Conservation (phyloP, 2,888 invertebrate genomes). For the Sminthurinus aureus region DNA sequence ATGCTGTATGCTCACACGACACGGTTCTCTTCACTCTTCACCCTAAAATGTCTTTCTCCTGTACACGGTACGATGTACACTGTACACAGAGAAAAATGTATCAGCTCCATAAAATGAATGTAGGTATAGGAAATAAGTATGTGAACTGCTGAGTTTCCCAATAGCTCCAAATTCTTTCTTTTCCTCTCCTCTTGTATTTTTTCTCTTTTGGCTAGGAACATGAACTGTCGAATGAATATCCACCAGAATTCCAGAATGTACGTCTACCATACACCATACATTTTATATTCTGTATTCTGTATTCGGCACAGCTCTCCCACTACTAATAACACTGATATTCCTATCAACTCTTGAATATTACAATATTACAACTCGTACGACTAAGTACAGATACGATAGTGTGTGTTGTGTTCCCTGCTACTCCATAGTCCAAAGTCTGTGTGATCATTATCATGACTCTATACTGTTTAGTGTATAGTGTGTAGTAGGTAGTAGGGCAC, state of each 20-base stretch:
- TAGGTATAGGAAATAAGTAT: neutral
- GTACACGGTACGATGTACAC: neutral
- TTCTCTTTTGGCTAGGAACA: neutral
- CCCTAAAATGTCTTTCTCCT: conserved; percentile 35
- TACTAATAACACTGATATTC: neutral
- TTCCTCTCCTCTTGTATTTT: conserved; percentile 3
- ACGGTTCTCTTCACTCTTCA: conserved; percentile 23
- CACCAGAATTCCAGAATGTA: too few species aligned
- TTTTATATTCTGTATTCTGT: too few species aligned
- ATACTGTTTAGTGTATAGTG: too few species aligned
- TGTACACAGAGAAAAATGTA: neutral
- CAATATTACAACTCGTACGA: neutral
- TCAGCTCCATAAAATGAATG: neutral
- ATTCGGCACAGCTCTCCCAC: neutral
- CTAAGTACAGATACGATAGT: neutral
- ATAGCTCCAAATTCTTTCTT: neutral
- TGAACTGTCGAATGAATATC: neutral
- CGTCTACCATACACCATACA: too few species aligned
- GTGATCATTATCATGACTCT: too few species aligned
- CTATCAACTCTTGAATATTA: neutral
- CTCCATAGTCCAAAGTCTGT: too few species aligned
- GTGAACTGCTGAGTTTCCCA: neutral
- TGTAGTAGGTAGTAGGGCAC: neutral
- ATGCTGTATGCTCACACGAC: conserved; percentile 10
- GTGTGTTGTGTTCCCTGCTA: conserved; percentile 7